phyloP scores from a whole-genome alignment of 2,888 invertebrate genomes.

The Psylliodes chrysocephalus region DNA sequence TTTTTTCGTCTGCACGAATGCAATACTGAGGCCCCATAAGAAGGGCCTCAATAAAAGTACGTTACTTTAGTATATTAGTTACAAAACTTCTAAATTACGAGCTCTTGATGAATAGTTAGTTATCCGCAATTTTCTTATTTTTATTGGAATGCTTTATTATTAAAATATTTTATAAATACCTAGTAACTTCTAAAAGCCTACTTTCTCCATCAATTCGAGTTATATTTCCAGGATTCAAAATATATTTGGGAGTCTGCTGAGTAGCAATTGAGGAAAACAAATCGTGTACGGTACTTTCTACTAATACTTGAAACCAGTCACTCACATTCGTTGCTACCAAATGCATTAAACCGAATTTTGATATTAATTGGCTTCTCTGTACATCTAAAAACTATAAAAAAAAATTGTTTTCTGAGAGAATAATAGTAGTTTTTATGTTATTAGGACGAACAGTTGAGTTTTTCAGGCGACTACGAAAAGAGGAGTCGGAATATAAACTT shows the following conservation, averaged over 20 bases:
- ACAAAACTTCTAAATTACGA: no score
- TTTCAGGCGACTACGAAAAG: no score
- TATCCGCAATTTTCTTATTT: no score
- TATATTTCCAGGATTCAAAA: conserved; percentile 59
- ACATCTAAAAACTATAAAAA: conserved; percentile 40
- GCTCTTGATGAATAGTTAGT: no score
- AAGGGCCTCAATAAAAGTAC: no score
- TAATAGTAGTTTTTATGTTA: no score
- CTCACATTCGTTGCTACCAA: conserved; percentile 92
- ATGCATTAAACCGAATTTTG: conserved; percentile 93
- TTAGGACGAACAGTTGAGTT: no score
- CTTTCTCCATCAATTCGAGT: conserved; percentile 63
- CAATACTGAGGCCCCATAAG: no score
- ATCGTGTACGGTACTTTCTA: conserved; percentile 88
- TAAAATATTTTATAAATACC: neutral
- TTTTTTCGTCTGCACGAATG: no score
- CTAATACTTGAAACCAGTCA: conserved; percentile 88
- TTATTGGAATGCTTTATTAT: no score
- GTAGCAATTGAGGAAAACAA: conserved; percentile 61
- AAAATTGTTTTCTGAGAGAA: conserved; percentile 41
- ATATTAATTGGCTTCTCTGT: conserved; percentile 70
- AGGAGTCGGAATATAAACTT: no score
- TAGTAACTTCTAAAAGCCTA: conserved; percentile 33
- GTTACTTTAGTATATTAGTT: no score
- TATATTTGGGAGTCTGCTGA: neutral